Evolutionary conservation across 2,888 invertebrate species (phyloP).

Genomic region (Crocallis elinguaria): DNA sequence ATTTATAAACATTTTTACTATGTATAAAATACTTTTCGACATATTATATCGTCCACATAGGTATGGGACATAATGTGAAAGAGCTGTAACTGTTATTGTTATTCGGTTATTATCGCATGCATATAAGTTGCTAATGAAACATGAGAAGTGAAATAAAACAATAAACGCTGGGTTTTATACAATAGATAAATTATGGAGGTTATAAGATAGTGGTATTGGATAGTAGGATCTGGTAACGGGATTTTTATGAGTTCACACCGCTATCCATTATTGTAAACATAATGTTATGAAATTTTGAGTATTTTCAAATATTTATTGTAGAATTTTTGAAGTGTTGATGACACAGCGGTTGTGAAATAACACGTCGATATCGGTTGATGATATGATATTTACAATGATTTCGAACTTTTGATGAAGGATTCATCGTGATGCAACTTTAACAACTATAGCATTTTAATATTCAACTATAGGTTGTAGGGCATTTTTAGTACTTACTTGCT

Average conservation of each 20-base stretch:
- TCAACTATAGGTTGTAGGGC: too few relatives aligned
- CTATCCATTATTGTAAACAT: neutral
- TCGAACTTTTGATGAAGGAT: too few relatives aligned
- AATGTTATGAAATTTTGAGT: neutral
- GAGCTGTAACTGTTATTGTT: neutral
- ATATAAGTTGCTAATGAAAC: conserved; percentile 36
- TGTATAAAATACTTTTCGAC: too few relatives aligned
- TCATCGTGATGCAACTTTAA: too few relatives aligned
- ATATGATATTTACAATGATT: too few relatives aligned
- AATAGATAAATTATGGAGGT: conserved; percentile 22
- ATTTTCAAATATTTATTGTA: neutral
- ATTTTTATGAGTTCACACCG: conserved; percentile 3
- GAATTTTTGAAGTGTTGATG: too few relatives aligned
- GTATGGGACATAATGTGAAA: neutral
- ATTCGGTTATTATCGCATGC: conserved; percentile 22
- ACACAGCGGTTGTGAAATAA: too few relatives aligned
- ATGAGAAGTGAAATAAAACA: conserved; percentile 30
- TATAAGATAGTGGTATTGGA: conserved; percentile 5
- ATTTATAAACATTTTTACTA: too few relatives aligned
- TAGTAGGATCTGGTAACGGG: conserved; percentile 13
- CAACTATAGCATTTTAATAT: too few relatives aligned
- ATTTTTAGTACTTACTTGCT: too few relatives aligned
- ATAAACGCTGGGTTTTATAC: conserved; percentile 21
- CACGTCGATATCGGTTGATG: too few relatives aligned
- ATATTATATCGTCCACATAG: neutral